Base-by-base conservation (phyloP, 92 coral and sea anemone genomes). In the Paragorgia papillata region DNA sequence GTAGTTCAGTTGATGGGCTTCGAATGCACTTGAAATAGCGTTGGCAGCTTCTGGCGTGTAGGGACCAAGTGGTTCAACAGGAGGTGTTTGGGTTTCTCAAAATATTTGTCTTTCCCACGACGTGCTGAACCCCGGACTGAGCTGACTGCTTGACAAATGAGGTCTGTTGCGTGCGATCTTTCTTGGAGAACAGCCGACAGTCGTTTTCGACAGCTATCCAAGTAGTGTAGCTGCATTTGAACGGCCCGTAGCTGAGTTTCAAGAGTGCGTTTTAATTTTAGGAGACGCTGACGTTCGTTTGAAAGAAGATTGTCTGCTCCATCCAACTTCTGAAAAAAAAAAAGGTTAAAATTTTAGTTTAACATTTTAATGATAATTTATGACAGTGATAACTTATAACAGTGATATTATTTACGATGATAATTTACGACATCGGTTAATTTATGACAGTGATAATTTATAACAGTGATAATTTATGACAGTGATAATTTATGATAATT, bases 41-140 rank as follows among this genome's bases (percentile, higher is more conserved):
- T 88, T 87, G 18, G 99, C 97, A 81, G 97, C 92, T 62, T 95
- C 99, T 9, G 99, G 99, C 1, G 97, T 95, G 82, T 95, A 95
- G 17, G 99, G 99, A 4, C 99, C 99, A 46, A 95, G 84, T 26
- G 99, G 90, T 44, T 95, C 99, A 24, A 87, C 92, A 6, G 92
- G 83, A 9, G 99, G 99, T 19, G 97, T 95, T 57, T 76, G 56
- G 41, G 99, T 63, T 89, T 95, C 37, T 95, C 99, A n/a, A 92
- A 40, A 50, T 22, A 19, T 76, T 89, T 92, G 65, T 91, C 96
- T 62, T 85, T 91, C 64, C 90, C 82, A n/a, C 96, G 78, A 28
- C 35, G 41, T 33, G 78, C 97, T 4, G 99, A 97, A 32, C 97
- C 96, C 33, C 97, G 88, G 2, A 91, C 97, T 0, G 99, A 85